Evolutionary conservation across 2,113 vertebrate species (phyloP).

Genomic region (Lophius piscatorius): DNA sequence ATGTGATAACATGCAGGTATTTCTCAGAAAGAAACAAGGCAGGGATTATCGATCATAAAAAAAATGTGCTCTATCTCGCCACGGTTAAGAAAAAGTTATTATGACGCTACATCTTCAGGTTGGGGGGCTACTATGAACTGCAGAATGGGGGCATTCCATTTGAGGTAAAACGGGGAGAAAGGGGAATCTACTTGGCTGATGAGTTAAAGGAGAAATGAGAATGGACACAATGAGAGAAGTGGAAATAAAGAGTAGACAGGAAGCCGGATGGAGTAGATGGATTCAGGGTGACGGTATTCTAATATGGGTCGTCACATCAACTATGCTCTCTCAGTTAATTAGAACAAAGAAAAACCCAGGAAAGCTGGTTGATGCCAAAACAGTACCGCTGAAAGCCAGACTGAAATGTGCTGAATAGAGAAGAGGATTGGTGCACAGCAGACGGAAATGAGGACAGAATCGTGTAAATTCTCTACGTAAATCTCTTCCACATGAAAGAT

Average conservation of each 20-base stretch:
- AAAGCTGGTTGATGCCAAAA: slow-evolving; percentile 32
- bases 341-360: slow-evolving; percentile 39
- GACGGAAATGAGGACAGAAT: slow-evolving; percentile 51
- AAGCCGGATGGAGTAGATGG: slow-evolving; percentile 37
- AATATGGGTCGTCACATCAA: slow-evolving; percentile 64
- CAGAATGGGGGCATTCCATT: neutral
- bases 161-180: slow-evolving; percentile 5
- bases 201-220: slow-evolving; percentile 17
- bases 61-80: no score
- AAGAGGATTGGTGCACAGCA: slow-evolving; percentile 44
- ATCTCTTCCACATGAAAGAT: slow-evolving; percentile 50
- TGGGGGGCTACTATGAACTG: no score
- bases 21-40: no score
- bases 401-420: slow-evolving; percentile 27
- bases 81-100: no score
- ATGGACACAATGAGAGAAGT: slow-evolving; percentile 37
- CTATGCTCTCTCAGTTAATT: slow-evolving; percentile 59
- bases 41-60: no score
- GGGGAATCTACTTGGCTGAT: slow-evolving; percentile 5
- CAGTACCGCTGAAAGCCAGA: slow-evolving; percentile 26
- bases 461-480: slow-evolving; percentile 44
- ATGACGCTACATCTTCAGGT: no score
- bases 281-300: slow-evolving; percentile 62
- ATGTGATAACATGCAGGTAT: no score
- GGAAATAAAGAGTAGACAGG: slow-evolving; percentile 39